Evolutionary conservation across 1,140 invertebrate genomes (phyloP), one percentile per base, ranked within the genome.

Genomic region (Vollenhovia emeryi): DNA sequence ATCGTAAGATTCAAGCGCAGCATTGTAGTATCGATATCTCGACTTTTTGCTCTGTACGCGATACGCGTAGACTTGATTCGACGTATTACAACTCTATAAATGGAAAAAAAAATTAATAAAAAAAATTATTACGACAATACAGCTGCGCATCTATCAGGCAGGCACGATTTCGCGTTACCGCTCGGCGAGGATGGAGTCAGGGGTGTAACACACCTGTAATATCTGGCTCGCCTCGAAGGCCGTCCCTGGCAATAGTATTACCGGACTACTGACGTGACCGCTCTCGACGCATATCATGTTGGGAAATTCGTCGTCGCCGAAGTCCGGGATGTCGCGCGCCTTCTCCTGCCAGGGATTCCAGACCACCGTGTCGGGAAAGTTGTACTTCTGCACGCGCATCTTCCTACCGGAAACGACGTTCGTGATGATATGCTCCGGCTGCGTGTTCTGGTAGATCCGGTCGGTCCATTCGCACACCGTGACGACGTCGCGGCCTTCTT

Each of bases 321-420:
- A 98, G 95, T 99, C 98, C 0, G 96, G 96, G 95, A 99, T 98
- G 92, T 98, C 98, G 89, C 98, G 97, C 27, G 98, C 98, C 91
- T 98, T 97, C 86, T 99, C 98, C 64, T 97, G 95, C 98, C 98
- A 99, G 4, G 99, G 99, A 96, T 99, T 99, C 99, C 98, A 99
- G 66, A 99, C 96, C 86, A 99, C 98, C 96, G 98, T 99, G 92
- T 99, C 98, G 1, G 98, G 98, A 93, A 99, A 98, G 95, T 99
- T 99, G 93, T 98, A 98, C 93, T 99, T 99, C 92, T 98, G 97
- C 91, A 99, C 97, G 89, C 97, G 96, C 97, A 99, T 98, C 95
- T 98, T 98, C 64, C 98, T 95, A 8, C 98, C 98, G 80, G 98
- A 98, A 13, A 98, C 98, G 30, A 98, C 98, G 94, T 98, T 98